These are phyloP conservation scores for Notiomystis cincta DNA, from an alignment of 2,113 vertebrate genomes.

Conservation along the genomic window DNA sequence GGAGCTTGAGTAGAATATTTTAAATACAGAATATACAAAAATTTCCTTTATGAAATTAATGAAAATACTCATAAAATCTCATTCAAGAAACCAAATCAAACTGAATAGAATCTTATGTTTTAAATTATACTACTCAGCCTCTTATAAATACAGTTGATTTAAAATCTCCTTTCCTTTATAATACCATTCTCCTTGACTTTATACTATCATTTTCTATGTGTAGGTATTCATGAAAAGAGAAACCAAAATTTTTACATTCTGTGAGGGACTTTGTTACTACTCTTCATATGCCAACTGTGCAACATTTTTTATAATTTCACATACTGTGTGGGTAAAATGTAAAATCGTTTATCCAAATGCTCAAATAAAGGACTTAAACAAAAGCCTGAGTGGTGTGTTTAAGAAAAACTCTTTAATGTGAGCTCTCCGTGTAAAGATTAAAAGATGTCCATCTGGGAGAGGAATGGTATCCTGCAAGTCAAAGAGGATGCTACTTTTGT, in stretches of 20 bases:
- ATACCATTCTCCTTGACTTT: not conserved
- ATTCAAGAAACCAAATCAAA: not conserved
- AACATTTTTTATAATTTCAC: not conserved
- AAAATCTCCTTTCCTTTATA: not conserved
- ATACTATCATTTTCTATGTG: not conserved
- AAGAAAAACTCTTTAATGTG: not conserved
- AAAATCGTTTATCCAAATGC: not conserved
- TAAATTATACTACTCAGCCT: not conserved
- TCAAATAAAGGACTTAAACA: not conserved
- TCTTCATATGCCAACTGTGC: not conserved
- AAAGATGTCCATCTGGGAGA: not conserved
- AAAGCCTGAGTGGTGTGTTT: not conserved
- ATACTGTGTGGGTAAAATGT: not conserved
- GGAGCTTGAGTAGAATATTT: not conserved
- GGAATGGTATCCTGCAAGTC: not conserved
- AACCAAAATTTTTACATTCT: not conserved
- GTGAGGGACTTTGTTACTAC: not conserved
- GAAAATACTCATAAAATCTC: not conserved
- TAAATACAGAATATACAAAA: not conserved
- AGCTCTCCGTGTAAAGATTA: accelerated
- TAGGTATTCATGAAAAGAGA: not conserved
- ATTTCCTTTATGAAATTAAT: not conserved
- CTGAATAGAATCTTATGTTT: not conserved
- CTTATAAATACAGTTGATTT: not conserved
- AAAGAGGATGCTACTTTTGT: not conserved